Evolutionary conservation across 2,888 invertebrate genomes (phyloP).

Genomic region (Conomelus anceps): DNA sequence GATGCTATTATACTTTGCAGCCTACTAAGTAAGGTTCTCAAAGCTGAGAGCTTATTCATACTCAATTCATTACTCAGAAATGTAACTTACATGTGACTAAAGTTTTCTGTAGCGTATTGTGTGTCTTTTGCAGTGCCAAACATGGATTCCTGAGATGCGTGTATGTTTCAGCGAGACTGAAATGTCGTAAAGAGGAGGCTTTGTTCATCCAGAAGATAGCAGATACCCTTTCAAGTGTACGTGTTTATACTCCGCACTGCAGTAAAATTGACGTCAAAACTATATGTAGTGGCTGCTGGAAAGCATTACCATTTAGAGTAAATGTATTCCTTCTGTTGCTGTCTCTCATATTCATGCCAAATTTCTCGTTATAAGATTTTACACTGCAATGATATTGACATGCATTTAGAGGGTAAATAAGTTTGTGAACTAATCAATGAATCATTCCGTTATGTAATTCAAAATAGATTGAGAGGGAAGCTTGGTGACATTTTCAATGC

Average conservation of each 20-base stretch:
- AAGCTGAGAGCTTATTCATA: background rate
- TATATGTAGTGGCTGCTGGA: background rate
- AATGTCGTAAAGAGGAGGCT: slow-evolving; percentile 37
- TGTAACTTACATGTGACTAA: background rate
- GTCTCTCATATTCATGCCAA: background rate
- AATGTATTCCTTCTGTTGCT: background rate
- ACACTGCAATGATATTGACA: background rate
- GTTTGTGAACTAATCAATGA: background rate
- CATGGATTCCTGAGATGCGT: slow-evolving; percentile 38
- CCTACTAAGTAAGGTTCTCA: no score
- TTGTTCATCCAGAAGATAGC: slow-evolving; percentile 38
- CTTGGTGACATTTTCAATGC: no score
- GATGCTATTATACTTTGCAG: no score
- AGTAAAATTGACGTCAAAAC: slow-evolving; percentile 26
- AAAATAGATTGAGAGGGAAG: no score
- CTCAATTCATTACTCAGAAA: background rate
- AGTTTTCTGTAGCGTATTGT: background rate
- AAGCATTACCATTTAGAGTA: background rate
- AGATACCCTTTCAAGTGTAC: slow-evolving; percentile 37
- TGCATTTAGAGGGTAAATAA: background rate
- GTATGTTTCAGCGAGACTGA: slow-evolving; percentile 34
- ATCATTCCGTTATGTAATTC: no score
- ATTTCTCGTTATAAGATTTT: background rate
- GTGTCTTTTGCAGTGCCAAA: slow-evolving; percentile 36
- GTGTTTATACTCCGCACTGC: slow-evolving; percentile 36